Evolutionary conservation across 1,140 invertebrate genomes (phyloP), one percentile per base, ranked within the genome.

Genomic region (Stratiolaelaps scimitus): DNA sequence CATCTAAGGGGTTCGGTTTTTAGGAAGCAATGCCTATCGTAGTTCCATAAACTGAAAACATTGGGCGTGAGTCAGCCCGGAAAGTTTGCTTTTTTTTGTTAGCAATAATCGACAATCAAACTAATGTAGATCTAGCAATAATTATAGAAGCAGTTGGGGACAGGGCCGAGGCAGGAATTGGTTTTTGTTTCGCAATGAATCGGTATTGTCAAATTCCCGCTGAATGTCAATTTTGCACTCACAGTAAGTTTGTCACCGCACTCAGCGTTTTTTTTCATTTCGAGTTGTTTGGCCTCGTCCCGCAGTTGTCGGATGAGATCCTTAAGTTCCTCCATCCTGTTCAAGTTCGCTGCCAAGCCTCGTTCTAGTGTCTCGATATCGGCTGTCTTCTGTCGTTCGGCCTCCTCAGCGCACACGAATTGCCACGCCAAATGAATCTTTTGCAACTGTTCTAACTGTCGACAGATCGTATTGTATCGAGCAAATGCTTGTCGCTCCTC

Each of bases 381-480:
- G 72, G 72, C 79, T 4, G 17, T 60, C 2, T 29, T 17, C 17
- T 17, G 13, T 20, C 34, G 26, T 2, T 29, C 26, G 17, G 26
- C 34, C 13, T 60, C 34, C 75, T 81, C 76, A 34, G 75, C 75
- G 69, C 73, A 74, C 71, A 81, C 81, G 77, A 78, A 92, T 73
- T 82, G 83, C 79, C 82, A 92, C 29, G 87, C 88, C 48, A 84
- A 78, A 76, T 83, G 81, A 28, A 92, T 81, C 72, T 84, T 83
- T 20, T 81, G 83, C 44, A 91, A 81, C 73, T 90, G 85, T 70
- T 96, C 89, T 23, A 94, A 74, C 75, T 95, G 89, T 69, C 91
- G 79, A 10, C 53, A 60, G 15, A 88, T 79, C 71, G 89, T 85
- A 75, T 94, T 88, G 73, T 85, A 95, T 74, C 96, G 89, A 48